phyloP scores from a whole-genome alignment of 2,113 vertebrate genomes.

The Cheirogaleus medius region DNA sequence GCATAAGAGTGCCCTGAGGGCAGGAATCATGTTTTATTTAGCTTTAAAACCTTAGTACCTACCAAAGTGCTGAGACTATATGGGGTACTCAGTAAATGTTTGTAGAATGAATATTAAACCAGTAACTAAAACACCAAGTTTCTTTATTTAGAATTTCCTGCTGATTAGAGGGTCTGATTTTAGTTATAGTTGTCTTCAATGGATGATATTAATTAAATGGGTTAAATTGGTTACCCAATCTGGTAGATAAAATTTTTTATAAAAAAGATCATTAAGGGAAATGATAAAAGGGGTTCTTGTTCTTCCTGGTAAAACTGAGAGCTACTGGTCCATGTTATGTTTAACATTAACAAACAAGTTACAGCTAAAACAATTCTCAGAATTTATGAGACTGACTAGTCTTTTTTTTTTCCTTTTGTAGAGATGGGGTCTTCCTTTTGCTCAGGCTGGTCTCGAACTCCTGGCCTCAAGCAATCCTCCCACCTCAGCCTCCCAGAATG shows the following conservation, averaged over 20 bases:
- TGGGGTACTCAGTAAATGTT: not conserved
- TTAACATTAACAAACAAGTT: not conserved
- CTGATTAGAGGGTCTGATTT: not conserved
- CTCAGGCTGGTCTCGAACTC: too few species aligned
- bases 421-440: too few species aligned
- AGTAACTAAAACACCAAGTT: not conserved
- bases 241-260: slow-evolving; percentile 8
- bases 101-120: not conserved
- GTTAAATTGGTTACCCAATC: not conserved
- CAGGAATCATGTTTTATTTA: not conserved
- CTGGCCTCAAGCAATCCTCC: too few species aligned
- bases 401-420: not conserved
- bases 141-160: slow-evolving; percentile 2
- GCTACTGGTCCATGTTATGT: not conserved
- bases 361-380: not conserved
- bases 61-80: not conserved
- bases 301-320: not conserved
- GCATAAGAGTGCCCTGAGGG: not conserved
- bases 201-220: not conserved
- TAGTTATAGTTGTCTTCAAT: not conserved
- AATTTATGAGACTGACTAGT: not conserved
- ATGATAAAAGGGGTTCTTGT: not conserved
- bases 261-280: not conserved
- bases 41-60: not conserved
- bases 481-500: too few species aligned